Evolutionary conservation across 2,888 invertebrate species (phyloP), one percentile per base, ranked within the genome.

Genomic region (Eristalis tenax): DNA sequence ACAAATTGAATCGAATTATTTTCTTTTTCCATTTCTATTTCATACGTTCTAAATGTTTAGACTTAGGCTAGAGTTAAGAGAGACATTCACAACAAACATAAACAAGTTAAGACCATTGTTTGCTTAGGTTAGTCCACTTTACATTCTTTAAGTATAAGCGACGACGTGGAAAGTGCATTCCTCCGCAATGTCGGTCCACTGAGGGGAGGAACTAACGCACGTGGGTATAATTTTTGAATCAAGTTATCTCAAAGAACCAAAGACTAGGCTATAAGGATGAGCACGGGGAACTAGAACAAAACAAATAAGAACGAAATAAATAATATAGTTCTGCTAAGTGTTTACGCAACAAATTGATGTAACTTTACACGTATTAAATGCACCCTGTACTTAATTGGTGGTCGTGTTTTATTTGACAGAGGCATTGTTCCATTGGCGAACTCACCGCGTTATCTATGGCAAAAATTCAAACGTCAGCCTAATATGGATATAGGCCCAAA

Each of bases 221-320:
- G 50, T 18, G 50, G n/a, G 50, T 64, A 35, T 35, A 35, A 18
- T 35, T 64, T 64, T 81, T 74, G 38, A 28, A 77, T 61, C 57
- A 26, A 43, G 77, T 82, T 82, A 86, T 82, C 86, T 82, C 78
- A 82, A 61, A 15, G 35, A 78, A 86, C 86, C 86, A 86, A 86
- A 86, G 82, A 86, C 78, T 82, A 86, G 75, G 66, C 69, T 66
- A 13, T 86, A 74, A 86, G 78, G 63, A 75, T 18, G 26, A 74
- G 66, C 23, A 71, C 94, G 94, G 0, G 96, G 96, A 4, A 95
- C 96, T 35, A 65, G 32, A 68, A 56, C 23, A n/a, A 11, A 68
- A 43, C n/a, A 6, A 13, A 28, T 43, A 66, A 26, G 23, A 26
- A 26, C 3, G 32, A 32, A 22, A 40, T 6, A 43, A 43, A 66